phyloP scores from a whole-genome alignment of 2,113 vertebrate species.

The Labrus mixtus region DNA sequence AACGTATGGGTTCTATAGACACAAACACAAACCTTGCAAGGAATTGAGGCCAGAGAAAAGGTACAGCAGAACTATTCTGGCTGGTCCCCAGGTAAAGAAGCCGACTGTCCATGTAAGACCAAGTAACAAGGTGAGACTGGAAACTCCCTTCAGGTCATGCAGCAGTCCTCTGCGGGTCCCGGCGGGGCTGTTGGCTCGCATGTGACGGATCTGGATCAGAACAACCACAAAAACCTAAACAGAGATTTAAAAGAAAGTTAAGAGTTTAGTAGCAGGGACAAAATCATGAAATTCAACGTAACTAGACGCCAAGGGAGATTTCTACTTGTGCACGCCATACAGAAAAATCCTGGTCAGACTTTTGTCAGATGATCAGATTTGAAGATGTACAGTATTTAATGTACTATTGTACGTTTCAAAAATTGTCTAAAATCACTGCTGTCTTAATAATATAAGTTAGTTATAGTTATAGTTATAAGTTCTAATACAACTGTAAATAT shows the following conservation, averaged over 20 bases:
- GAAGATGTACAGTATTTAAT: too few relatives aligned
- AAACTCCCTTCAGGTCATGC: slow-evolving; percentile 86
- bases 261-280: background rate
- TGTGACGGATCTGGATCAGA: slow-evolving; percentile 86
- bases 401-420: too few relatives aligned
- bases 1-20: background rate
- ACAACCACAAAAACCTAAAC: slow-evolving; percentile 87
- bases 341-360: too few relatives aligned
- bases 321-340: background rate
- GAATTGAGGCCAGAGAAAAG: slow-evolving; percentile 91
- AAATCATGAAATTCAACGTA: background rate
- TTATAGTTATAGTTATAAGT: too few relatives aligned
- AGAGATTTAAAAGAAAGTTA: background rate
- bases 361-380: too few relatives aligned
- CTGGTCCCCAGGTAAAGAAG: slow-evolving; percentile 88
- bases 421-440: too few relatives aligned
- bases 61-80: slow-evolving; percentile 86
- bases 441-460: too few relatives aligned
- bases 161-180: slow-evolving; percentile 75
- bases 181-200: slow-evolving; percentile 82
- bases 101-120: slow-evolving; percentile 91
- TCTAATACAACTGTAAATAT: too few relatives aligned
- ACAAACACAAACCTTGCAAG: slow-evolving; percentile 86
- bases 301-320: background rate
- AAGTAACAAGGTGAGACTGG: slow-evolving; percentile 89